Percentiles rank a stretch among this genome's conserved stretches.
Conservation (phyloP, 2,888 invertebrate species). For the Athrips mouffetella region DNA sequence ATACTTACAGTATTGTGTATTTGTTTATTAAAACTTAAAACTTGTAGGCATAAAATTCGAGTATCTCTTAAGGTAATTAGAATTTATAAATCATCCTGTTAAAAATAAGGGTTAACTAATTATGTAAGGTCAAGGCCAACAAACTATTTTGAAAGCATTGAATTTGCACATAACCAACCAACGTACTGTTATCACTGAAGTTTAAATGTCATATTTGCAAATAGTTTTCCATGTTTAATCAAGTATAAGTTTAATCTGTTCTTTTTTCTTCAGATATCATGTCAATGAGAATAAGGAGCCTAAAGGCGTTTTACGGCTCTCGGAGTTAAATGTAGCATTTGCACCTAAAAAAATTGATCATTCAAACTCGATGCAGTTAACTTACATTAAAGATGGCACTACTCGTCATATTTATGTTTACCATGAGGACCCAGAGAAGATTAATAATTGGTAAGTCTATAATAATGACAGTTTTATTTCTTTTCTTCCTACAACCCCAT, state of each 20-base stretch:
- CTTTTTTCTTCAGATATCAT: slow-evolving; percentile 71
- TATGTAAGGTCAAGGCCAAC: too few species aligned
- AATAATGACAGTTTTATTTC: neutral
- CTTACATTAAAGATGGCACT: slow-evolving; percentile 90
- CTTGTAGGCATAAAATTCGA: too few species aligned
- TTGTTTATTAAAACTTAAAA: too few species aligned
- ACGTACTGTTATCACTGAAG: too few species aligned
- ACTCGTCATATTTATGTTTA: slow-evolving; percentile 93
- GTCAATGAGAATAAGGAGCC: slow-evolving; percentile 87
- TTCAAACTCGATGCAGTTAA: slow-evolving; percentile 89
- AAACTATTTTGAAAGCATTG: too few species aligned
- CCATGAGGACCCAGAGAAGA: slow-evolving; percentile 90
- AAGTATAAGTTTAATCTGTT: neutral
- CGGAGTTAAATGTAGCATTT: slow-evolving; percentile 90
- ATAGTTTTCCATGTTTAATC: too few species aligned
- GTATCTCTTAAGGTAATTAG: too few species aligned
- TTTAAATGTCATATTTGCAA: too few species aligned
- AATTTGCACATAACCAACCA: too few species aligned
- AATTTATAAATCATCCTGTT: too few species aligned
- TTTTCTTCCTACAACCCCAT: neutral
- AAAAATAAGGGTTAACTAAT: too few species aligned
- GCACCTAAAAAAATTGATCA: slow-evolving; percentile 89
- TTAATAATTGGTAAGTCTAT: slow-evolving; percentile 84
- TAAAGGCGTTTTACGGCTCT: slow-evolving; percentile 88
- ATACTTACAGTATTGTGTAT: too few species aligned